phyloP scores from a whole-genome alignment of 2,888 invertebrate genomes.

The Apantesis nais region DNA sequence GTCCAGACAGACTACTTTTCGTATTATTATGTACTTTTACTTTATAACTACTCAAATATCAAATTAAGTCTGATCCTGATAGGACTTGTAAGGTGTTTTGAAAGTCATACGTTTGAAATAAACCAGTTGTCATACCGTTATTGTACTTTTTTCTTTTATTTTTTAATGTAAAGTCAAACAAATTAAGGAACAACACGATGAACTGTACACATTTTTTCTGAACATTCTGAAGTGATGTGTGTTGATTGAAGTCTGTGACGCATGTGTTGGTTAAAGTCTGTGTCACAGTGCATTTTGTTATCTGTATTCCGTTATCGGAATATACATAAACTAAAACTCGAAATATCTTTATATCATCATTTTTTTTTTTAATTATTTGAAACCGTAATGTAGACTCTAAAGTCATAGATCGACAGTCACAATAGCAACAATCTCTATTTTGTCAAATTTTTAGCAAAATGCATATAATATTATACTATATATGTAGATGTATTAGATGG shows the following conservation, averaged over 20 bases:
- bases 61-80: constrained; percentile 3
- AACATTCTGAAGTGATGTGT: neutral
- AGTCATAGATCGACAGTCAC: no score
- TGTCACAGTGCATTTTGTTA: no score
- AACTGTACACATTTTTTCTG: constrained; percentile 1
- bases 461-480: no score
- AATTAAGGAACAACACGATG: neutral
- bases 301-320: no score
- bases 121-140: neutral
- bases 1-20: constrained; percentile 64
- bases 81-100: neutral
- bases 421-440: no score
- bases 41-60: constrained; percentile 27
- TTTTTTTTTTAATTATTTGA: no score
- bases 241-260: neutral
- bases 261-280: no score
- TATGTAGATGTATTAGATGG: no score
- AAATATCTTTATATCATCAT: no score
- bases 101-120: neutral
- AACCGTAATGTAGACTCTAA: no score
- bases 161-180: neutral
- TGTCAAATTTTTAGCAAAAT: no score
- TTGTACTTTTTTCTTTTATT: neutral
- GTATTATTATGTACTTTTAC: constrained; percentile 45
- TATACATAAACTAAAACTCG: no score